Evolutionary conservation across 23 tunicate genomes (phyloP), one percentile per base, ranked within the genome.

Genomic region (Ascidia mentula): DNA sequence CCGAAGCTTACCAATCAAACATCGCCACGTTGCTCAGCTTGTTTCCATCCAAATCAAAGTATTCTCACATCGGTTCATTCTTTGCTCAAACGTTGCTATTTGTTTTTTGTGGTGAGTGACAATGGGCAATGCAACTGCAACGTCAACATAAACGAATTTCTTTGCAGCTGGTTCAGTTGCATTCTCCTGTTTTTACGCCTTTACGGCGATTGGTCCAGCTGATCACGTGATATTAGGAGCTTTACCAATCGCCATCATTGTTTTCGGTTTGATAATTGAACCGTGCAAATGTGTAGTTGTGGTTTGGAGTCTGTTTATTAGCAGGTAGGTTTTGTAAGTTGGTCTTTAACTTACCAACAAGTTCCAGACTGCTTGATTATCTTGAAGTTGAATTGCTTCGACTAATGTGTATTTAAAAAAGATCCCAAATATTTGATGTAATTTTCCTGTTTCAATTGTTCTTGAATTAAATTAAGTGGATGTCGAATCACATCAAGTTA

Each of bases 211-310:
- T 40, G 84, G 69, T 24, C 46, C 45, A 28, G 33, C 32, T 2
- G 85, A 84, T 76, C 69, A 80, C 18, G 78, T 76, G 31, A 38
- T 85, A 22, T 32, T 77, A 33, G 35, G 73, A 45, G 82, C 97
- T 28, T 31, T 86, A 18, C 87, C 84, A 22, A 75, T 91, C 22
- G 97, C 97, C 13, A 73, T 91, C 17, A 45, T 91, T 4, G 59
- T 61, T 20, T 82, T 77, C 40, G 80, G 84, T 5, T 40, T 91
- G 32, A 32, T 91, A 28, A 34, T 91, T 7, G 97, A 91, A 71
- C 97, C 97, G 32, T 37, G 81, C 24, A 91, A 91, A 59, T 91
- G 97, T 85, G 40, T 86, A 4, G 45, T 24, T 18, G 72, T 91
- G 3, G 82, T 90, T 32, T 91, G 97, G 97, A 38, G 78, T 9